phyloP scores from a whole-genome alignment of 2,113 vertebrate genomes.

The Anguilla rostrata region DNA sequence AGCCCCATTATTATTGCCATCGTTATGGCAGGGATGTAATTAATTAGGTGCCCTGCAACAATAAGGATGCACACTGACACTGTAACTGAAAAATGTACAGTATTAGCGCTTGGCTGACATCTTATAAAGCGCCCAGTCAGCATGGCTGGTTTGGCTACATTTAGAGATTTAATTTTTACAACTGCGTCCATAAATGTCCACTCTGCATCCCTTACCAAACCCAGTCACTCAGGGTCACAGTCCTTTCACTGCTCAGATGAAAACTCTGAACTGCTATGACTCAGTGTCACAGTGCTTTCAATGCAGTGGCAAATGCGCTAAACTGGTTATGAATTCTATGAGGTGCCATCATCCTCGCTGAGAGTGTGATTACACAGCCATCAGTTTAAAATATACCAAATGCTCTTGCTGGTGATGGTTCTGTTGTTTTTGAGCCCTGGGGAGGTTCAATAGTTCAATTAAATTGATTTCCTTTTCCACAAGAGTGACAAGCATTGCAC shows the following conservation, averaged over 20 bases:
- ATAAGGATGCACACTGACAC: constrained; percentile 45
- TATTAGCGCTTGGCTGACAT: background rate
- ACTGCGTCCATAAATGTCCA: background rate
- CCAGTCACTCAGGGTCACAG: background rate
- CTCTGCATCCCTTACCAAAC: background rate
- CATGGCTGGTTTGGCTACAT: background rate
- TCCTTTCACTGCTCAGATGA: background rate
- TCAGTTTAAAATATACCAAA: background rate
- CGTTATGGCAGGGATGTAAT: background rate
- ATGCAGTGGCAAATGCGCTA: background rate
- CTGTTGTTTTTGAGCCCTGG: background rate
- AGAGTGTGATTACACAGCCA: background rate
- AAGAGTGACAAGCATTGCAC: constrained; percentile 27
- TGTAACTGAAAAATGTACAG: background rate
- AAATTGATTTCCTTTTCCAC: constrained; percentile 30
- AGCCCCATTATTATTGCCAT: background rate
- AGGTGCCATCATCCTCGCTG: constrained; percentile 1
- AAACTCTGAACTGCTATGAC: background rate
- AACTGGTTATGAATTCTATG: background rate
- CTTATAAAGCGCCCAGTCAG: background rate
- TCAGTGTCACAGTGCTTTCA: background rate
- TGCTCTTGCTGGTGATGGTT: constrained; percentile 17
- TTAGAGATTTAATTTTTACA: background rate
- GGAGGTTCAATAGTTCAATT: constrained; percentile 20
- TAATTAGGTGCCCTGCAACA: constrained; percentile 39